These are phyloP conservation scores for Epistrophe grossulariae DNA, from an alignment of 2,888 invertebrate species.

Conservation along the genomic window DNA sequence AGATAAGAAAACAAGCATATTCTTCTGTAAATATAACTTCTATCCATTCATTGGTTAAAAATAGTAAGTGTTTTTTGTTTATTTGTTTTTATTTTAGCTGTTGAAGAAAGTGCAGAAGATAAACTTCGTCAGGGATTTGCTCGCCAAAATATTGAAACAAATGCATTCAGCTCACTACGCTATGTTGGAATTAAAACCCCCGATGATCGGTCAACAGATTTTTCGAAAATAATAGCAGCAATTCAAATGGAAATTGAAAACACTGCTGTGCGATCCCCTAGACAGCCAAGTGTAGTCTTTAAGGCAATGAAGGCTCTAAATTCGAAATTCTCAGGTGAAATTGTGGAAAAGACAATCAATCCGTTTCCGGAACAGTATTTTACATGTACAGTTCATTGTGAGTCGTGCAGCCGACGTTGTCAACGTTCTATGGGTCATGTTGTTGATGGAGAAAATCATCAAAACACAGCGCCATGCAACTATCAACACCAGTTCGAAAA, in stretches of 20 bases:
- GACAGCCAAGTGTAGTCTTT: conserved; percentile 88
- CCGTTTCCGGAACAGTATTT: conserved; percentile 92
- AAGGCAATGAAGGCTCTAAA: conserved; percentile 89
- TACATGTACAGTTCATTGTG: conserved; percentile 89
- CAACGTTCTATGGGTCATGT: conserved; percentile 88
- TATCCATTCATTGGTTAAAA: not conserved
- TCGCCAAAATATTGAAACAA: conserved; percentile 87
- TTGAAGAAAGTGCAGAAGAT: conserved; percentile 87
- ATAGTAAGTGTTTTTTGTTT: not conserved
- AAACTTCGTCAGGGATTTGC: conserved; percentile 87
- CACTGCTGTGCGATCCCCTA: conserved; percentile 88
- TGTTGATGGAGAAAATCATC: conserved; percentile 86
- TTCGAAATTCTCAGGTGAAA: conserved; percentile 89
- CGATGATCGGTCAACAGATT: conserved; percentile 85
- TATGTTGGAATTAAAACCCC: conserved; percentile 87
- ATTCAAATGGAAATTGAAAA: conserved; percentile 88
- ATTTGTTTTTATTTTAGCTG: conserved; percentile 82
- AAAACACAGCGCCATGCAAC: conserved; percentile 83
- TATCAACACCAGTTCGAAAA: conserved; percentile 92
- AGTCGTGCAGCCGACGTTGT: conserved; percentile 88
- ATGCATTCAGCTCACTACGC: conserved; percentile 89
- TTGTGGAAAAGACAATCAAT: conserved; percentile 86
- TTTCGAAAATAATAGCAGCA: conserved; percentile 85
- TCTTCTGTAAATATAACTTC: not conserved
- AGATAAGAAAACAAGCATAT: not conserved